Evolutionary conservation across 2,888 invertebrate species (phyloP).

Genomic region (Prostheceraeus crozeri): DNA sequence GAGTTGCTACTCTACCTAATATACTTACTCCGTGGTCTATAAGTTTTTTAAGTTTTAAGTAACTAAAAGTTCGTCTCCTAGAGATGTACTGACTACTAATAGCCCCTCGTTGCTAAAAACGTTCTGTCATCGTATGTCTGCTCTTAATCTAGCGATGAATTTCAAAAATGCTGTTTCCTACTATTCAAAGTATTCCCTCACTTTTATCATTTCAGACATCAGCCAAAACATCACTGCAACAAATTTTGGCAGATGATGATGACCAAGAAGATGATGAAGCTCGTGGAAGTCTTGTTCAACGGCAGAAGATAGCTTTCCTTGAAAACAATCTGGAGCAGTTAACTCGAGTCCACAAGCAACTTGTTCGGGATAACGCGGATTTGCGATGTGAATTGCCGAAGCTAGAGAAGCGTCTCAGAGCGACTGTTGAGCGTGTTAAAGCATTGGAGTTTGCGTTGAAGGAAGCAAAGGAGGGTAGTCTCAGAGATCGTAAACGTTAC

Average conservation of each 20-base stretch:
- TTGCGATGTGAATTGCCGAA: constrained; percentile 96
- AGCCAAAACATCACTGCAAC: constrained; percentile 15
- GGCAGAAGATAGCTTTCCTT: constrained; percentile 97
- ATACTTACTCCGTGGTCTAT: too few relatives aligned
- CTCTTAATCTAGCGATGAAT: too few relatives aligned
- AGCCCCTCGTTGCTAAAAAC: too few relatives aligned
- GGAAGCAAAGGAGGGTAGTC: constrained; percentile 97
- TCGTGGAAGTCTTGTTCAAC: constrained; percentile 70
- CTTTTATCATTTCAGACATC: too few relatives aligned
- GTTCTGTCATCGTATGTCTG: too few relatives aligned
- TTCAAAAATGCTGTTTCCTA: too few relatives aligned
- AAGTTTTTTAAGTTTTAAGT: too few relatives aligned
- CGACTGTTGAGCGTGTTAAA: constrained; percentile 96
- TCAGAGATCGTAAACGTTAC: constrained; percentile 83
- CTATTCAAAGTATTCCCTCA: too few relatives aligned
- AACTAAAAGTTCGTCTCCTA: too few relatives aligned
- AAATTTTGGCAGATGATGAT: constrained; percentile 29
- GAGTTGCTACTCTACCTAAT: too few relatives aligned
- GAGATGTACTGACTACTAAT: too few relatives aligned
- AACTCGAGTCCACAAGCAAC: constrained; percentile 77
- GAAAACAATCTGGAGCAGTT: constrained; percentile 98
- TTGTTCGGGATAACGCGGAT: constrained; percentile 98
- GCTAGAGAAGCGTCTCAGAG: constrained; percentile 63
- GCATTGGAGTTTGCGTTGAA: constrained; percentile 88
- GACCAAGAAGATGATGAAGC: constrained; percentile 16